Conservation (phyloP, 2,113 vertebrate species). For the Turnix velox region DNA sequence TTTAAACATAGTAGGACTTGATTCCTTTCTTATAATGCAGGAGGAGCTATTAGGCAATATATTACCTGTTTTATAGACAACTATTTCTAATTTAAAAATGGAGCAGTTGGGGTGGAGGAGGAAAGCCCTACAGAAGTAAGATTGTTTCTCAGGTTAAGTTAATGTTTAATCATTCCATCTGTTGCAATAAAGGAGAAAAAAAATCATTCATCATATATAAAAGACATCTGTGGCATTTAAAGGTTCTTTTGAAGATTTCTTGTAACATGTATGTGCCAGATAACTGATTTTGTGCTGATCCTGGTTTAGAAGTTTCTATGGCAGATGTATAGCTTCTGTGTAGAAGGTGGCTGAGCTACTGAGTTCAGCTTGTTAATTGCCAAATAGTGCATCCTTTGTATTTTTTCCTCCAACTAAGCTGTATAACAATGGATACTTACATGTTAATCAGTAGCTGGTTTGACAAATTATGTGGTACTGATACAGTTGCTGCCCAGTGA, state of each 20-base stretch:
- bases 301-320: background rate
- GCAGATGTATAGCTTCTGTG: rapidly evolving
- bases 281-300: no score
- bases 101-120: background rate
- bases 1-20: background rate
- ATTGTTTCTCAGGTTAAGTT: background rate
- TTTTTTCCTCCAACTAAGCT: background rate
- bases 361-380: background rate
- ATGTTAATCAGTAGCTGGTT: background rate
- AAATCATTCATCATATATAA: background rate
- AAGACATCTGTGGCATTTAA: background rate
- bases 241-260: background rate
- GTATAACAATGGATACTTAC: background rate
- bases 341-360: background rate
- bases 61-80: background rate
- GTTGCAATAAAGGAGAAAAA: background rate
- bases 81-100: background rate
- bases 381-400: background rate
- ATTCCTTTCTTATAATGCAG: background rate
- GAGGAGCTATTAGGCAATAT: background rate
- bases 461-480: background rate
- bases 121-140: background rate
- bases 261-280: background rate
- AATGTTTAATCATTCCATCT: background rate
- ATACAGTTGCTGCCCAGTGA: background rate